A percentile compares a stretch with the other conserved stretches of the same genome.
Evolutionary conservation across 2,797 vertebrate species (phyloP).

Genomic region (Hydrolagus colliei): DNA sequence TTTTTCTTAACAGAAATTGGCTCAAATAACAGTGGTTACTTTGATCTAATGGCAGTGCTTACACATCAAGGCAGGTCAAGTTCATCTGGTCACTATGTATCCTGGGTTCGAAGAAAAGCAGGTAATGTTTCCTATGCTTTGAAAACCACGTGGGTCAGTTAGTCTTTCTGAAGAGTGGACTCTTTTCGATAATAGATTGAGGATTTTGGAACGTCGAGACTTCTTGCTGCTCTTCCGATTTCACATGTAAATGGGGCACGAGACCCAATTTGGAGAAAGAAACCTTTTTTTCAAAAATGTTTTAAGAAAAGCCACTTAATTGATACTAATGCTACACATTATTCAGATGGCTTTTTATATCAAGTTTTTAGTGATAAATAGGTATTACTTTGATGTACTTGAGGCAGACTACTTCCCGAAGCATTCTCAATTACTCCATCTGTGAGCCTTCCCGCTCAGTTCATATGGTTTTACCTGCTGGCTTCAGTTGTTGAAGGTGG

Average conservation of each 20-base stretch:
- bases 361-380: too few species aligned
- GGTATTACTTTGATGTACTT: too few species aligned
- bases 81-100: constrained; percentile 94
- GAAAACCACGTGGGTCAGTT: not conserved
- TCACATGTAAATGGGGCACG: not conserved
- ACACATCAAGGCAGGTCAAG: constrained; percentile 97
- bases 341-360: too few species aligned
- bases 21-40: constrained; percentile 95
- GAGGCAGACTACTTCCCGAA: too few species aligned
- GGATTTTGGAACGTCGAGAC: not conserved
- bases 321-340: too few species aligned
- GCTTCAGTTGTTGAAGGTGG: too few species aligned
- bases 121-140: constrained; percentile 54
- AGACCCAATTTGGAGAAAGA: not conserved
- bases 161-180: not conserved
- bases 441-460: too few species aligned
- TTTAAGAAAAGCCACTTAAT: not conserved
- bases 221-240: not conserved
- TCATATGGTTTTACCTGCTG: too few species aligned
- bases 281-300: not conserved
- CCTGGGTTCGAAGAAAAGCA: constrained; percentile 98
- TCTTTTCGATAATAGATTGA: not conserved
- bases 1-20: constrained; percentile 66
- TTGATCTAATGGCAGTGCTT: constrained; percentile 90
- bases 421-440: too few species aligned